Percentiles rank a stretch among this genome's conserved stretches.
Evolutionary conservation across 2,113 vertebrate species (phyloP).

Genomic region (Catagonus wagneri): DNA sequence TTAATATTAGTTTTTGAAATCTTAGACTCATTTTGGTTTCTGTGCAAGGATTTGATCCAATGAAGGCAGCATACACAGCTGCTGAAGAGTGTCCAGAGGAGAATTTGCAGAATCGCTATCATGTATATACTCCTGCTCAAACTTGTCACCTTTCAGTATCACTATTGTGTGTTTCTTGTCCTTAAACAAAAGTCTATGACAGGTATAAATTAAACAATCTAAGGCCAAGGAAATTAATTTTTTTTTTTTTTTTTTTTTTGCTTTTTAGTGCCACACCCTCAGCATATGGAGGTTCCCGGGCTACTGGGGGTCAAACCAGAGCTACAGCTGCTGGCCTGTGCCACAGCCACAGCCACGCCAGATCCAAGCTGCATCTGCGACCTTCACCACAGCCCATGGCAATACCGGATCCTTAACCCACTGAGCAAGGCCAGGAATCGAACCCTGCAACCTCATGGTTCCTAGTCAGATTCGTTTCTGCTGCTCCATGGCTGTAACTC

Average conservation of each 20-base stretch:
- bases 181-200: not conserved
- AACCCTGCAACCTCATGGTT: too few relatives aligned
- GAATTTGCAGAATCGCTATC: not conserved
- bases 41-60: not conserved
- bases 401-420: too few relatives aligned
- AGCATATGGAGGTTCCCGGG: too few relatives aligned
- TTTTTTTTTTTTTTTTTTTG: not conserved
- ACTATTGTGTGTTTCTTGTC: not conserved
- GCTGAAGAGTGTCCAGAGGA: not conserved
- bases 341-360: too few relatives aligned
- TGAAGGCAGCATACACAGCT: not conserved
- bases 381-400: too few relatives aligned
- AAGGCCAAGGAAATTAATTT: not conserved
- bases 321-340: too few relatives aligned
- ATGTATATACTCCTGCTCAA: not conserved
- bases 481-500: too few relatives aligned
- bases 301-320: too few relatives aligned
- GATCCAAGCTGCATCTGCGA: too few relatives aligned
- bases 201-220: not conserved
- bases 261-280: too few relatives aligned
- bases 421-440: too few relatives aligned
- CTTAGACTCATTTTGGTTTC: not conserved
- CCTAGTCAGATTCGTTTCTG: too few relatives aligned
- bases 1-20: conserved; percentile 16
- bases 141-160: not conserved